A percentile compares a stretch with the other conserved stretches of the same genome.
Evolutionary conservation across 2,113 vertebrate genomes (phyloP).

Genomic region (Rhynchopsitta pachyrhyncha): DNA sequence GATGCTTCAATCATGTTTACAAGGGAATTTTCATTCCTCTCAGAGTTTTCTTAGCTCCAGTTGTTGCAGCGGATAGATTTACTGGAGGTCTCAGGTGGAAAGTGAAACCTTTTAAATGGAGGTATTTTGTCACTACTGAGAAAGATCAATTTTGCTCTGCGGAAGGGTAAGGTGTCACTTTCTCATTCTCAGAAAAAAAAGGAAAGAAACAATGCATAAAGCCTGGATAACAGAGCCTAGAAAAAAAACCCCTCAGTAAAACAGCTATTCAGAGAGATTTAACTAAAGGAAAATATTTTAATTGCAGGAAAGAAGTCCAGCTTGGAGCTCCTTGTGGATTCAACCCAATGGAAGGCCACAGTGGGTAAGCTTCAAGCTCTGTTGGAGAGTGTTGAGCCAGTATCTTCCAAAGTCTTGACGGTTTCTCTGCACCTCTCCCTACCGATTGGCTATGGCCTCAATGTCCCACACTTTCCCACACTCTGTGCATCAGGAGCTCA

Average conservation of each 20-base stretch:
- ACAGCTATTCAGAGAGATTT: not conserved
- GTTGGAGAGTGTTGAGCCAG: not conserved
- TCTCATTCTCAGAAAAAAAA: not conserved
- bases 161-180: not conserved
- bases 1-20: not conserved
- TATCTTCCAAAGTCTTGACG: not conserved
- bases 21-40: constrained; percentile 12
- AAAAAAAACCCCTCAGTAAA: not conserved
- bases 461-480: not conserved
- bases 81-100: constrained; percentile 46
- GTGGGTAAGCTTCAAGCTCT: not conserved
- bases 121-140: constrained; percentile 34
- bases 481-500: not conserved
- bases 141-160: constrained; percentile 39
- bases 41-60: not conserved
- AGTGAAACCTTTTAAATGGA: constrained; percentile 46
- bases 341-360: not conserved
- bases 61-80: not conserved
- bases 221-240: not conserved
- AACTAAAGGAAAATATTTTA: not conserved
- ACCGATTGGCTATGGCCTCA: not conserved
- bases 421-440: not conserved
- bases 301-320: not conserved
- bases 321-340: not conserved
- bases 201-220: not conserved